phyloP scores from a whole-genome alignment of 2,113 vertebrate species.

The Gymnobelideus leadbeateri region DNA sequence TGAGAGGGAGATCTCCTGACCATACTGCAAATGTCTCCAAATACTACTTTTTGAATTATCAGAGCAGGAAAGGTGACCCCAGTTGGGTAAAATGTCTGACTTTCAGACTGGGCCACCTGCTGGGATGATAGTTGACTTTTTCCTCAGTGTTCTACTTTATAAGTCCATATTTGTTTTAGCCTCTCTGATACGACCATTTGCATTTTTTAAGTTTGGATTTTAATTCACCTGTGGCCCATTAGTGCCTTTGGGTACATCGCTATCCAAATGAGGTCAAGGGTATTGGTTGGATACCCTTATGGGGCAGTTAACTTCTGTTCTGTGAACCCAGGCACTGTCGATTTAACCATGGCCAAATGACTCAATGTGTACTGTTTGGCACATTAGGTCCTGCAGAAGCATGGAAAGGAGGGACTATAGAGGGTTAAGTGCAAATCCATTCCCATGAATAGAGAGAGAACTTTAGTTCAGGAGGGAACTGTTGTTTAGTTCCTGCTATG shows the following conservation, averaged over 20 bases:
- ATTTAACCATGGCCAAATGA: not conserved
- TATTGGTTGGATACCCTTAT: not conserved
- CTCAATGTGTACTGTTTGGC: not conserved
- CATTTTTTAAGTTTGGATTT: not conserved
- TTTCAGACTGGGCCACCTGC: not conserved
- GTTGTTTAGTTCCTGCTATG: no score
- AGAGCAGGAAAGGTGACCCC: not conserved
- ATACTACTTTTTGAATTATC: no score
- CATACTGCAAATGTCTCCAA: not conserved
- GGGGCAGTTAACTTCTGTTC: not conserved
- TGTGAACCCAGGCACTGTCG: not conserved
- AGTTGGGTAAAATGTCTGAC: not conserved
- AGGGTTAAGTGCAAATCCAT: not conserved
- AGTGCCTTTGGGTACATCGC: not conserved
- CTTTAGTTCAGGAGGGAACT: no score
- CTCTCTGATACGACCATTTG: not conserved
- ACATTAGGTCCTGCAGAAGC: not conserved
- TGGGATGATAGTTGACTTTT: not conserved
- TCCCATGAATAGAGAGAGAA: not conserved
- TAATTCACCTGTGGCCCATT: not conserved
- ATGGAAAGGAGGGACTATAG: not conserved
- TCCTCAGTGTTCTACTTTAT: not conserved
- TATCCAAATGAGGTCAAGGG: not conserved
- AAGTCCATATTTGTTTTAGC: no score
- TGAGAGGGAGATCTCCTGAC: not conserved